Evolutionary conservation across 2,113 vertebrate genomes (phyloP), one percentile per base, ranked within the genome.

Genomic region (Talpa occidentalis): DNA sequence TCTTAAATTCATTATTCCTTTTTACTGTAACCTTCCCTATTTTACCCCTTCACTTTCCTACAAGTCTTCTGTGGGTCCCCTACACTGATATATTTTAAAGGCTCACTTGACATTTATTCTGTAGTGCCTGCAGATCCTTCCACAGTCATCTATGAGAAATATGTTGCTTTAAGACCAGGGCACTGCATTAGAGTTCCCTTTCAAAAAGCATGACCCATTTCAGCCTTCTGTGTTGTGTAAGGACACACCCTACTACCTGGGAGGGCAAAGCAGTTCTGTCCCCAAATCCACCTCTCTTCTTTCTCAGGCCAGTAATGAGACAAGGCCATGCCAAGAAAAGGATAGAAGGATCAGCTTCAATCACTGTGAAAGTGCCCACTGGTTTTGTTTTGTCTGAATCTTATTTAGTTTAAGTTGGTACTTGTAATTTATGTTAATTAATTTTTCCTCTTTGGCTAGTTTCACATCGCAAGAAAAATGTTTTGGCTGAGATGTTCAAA

Each of bases 401-500:
- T 44, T 60, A 60, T 59, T 56, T 28, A 67, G 44, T 84, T 47
- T 56, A 32, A 67, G 62, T 69, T 81, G n/a, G n/a, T 59, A 76
- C 21, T 16, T 47, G 1, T 72, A 62, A 37, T 42, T 37, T 59
- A 56, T 26, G 66, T 40, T 56, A 40, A 72, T 47, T 26, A 26
- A 2, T 73, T 59, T 85, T 81, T 59, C 82, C 16, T 66, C 35
- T 85, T 84, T 30, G 16, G 62, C 47, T 77, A 95, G 42, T 30
- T 74, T 70, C 37, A 62, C 91, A 47, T 81, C n/a, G 44, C 22
- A 64, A 87, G 28, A 30, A 93, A 93, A 67, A 88, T 47, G 30
- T 81, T 80, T 72, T 76, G 47, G 59, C 26, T 52, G 4, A 82
- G 52, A 86, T 62, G 10, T 32, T 10, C 22, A 64, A 78, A 86